Evolutionary conservation across 2,113 vertebrate genomes (phyloP).

Genomic region (Cheilinus undulatus): DNA sequence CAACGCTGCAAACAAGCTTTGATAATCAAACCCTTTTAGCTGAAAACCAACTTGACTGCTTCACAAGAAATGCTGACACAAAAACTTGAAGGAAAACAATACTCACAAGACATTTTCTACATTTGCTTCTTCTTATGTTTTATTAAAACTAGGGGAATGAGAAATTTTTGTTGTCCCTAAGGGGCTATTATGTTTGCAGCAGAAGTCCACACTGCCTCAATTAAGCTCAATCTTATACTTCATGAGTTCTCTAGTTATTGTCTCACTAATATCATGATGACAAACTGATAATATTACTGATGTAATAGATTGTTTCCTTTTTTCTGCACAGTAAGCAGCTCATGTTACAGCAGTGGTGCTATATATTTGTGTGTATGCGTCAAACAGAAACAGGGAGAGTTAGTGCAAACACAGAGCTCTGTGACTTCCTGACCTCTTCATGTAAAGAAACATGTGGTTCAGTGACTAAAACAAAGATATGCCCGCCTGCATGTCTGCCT

Average conservation of each 20-base stretch:
- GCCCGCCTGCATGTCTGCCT: slow-evolving; percentile 55
- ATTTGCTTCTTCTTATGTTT: too few species aligned
- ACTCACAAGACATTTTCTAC: too few species aligned
- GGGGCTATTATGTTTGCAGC: too few species aligned
- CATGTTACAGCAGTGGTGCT: slow-evolving; percentile 26
- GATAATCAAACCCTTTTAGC: background rate
- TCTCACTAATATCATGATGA: slow-evolving; percentile 22
- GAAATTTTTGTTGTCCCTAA: too few species aligned
- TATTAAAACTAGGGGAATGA: too few species aligned
- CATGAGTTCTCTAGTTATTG: slow-evolving; percentile 1
- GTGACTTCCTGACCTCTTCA: slow-evolving; percentile 82
- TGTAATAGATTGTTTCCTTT: slow-evolving; percentile 40
- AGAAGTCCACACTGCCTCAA: background rate
- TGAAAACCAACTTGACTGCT: background rate
- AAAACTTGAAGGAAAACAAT: too few species aligned
- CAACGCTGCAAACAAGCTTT: background rate
- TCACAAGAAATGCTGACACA: background rate
- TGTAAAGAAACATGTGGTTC: slow-evolving; percentile 62
- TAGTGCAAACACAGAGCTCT: slow-evolving; percentile 44
- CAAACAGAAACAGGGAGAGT: slow-evolving; percentile 48
- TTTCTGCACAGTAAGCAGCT: slow-evolving; percentile 31
- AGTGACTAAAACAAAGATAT: slow-evolving; percentile 69
- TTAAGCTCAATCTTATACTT: slow-evolving; percentile 6
- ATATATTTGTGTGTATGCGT: slow-evolving; percentile 12
- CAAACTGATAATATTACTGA: slow-evolving; percentile 23